These are phyloP conservation scores for human DNA, from an alignment of 2,113 vertebrate genomes.

Conservation along the genomic window DNA sequence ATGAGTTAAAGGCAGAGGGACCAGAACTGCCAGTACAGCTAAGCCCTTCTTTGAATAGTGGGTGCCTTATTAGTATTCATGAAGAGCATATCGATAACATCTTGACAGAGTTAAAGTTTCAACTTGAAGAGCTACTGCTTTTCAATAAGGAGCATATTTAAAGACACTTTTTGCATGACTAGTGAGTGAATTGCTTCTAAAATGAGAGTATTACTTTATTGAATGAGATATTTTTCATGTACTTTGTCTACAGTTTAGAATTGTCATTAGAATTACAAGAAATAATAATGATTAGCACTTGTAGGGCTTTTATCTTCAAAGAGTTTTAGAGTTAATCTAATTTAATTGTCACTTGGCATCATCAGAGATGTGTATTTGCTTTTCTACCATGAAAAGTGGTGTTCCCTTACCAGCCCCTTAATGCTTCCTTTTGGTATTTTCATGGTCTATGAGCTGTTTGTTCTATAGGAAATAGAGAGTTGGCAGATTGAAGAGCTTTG, in stretches of 20 bases:
- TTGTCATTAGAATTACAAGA: conserved; percentile 63
- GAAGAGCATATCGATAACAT: conserved; percentile 51
- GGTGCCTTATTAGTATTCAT: conserved; percentile 40
- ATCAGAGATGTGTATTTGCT: background rate
- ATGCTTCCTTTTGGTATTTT: background rate
- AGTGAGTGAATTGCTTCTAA: conserved; percentile 57
- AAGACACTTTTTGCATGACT: conserved; percentile 36
- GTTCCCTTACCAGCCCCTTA: background rate
- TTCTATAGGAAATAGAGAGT: background rate
- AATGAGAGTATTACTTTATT: conserved; percentile 36
- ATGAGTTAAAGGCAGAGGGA: background rate
- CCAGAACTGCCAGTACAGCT: background rate
- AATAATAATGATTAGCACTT: conserved; percentile 60
- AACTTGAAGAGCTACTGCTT: conserved; percentile 36
- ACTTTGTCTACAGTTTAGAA: conserved; percentile 39
- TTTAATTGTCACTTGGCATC: background rate
- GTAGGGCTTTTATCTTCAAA: conserved; percentile 54
- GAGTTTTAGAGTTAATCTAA: conserved; percentile 42
- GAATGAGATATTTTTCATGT: conserved; percentile 61
- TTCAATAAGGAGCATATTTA: conserved; percentile 47
- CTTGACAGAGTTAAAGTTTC: conserved; percentile 61
- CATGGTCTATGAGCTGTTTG: background rate
- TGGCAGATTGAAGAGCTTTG: background rate
- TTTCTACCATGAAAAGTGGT: background rate
- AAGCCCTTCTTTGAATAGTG: background rate